phyloP scores from a whole-genome alignment of 2,888 invertebrate species.

The Teinopalpus imperialis region DNA sequence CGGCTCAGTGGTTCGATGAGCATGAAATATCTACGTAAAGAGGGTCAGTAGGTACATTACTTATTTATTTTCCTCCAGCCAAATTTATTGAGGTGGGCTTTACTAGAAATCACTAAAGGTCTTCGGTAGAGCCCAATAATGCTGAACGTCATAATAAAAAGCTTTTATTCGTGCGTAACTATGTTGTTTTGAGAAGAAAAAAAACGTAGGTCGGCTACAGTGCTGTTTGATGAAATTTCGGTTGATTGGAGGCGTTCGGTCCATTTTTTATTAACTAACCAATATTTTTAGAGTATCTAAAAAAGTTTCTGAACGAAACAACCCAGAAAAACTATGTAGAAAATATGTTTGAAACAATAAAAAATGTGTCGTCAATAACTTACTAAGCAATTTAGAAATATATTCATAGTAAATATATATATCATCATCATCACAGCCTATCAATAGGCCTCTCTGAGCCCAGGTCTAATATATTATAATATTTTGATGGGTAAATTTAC shows the following conservation, averaged over 20 bases:
- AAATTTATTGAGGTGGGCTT: constrained; percentile 32
- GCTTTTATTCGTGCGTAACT: constrained; percentile 27
- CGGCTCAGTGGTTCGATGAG: constrained; percentile 33
- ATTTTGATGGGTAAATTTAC: no score
- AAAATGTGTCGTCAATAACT: no score
- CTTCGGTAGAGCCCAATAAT: constrained; percentile 30
- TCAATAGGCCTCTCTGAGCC: no score
- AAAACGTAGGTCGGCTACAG: constrained; percentile 5
- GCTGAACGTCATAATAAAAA: constrained; percentile 31
- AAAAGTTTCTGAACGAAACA: no score
- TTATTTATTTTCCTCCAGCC: constrained; percentile 30
- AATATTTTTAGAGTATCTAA: no score
- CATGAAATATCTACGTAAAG: constrained; percentile 33
- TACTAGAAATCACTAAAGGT: constrained; percentile 34
- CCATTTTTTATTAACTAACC: no score
- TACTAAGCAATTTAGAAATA: no score
- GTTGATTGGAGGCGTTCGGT: constrained; percentile 16
- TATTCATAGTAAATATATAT: no score
- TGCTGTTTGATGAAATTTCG: constrained; percentile 7
- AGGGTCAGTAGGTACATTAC: constrained; percentile 26
- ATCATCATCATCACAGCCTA: no score
- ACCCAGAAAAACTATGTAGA: no score
- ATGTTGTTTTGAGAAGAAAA: constrained; percentile 25
- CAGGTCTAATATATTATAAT: no score
- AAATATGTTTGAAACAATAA: no score